Base-by-base conservation (phyloP, 2,113 vertebrate species). In the Dicerorhinus sumatrensis region DNA sequence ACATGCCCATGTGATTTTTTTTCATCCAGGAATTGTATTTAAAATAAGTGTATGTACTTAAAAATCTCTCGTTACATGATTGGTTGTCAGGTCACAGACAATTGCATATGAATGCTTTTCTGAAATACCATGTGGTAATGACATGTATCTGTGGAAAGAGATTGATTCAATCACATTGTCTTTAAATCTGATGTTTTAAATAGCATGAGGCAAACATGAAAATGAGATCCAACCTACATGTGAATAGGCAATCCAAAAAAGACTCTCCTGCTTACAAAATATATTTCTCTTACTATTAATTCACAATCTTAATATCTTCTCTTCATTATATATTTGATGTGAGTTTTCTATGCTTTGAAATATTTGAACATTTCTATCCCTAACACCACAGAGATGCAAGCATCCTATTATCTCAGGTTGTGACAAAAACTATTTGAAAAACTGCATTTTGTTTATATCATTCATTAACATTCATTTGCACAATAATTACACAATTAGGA, bases 391-490 rank as follows among this genome's bases (percentile, higher is more conserved):
- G 36, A 65, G 72, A 69, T 21, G 25, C 33, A 87, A 65, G 36
- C 21, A 73, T 23, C 65, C 8, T 42, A 48, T 51, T 88, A 63
- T 91, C n/a, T 60, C 72, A 51, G 42, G 5, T 62, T 77, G 16
- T 36, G 85, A 77, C 48, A 92, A 94, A 91, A 89, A 54, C 13
- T 79, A 17, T 69, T 91, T 89, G 54, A 81, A 97, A 85, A 86
- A 46, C 17, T 72, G 4, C 29, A 62, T 79, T 92, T 87, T 96
- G 29, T 56, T 84, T 39, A 21, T 58, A 39, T 6, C 20, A 85
- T 56, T 69, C 48, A 21, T 85, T 80, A 91, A 36, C 21, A 62
- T 69, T 86, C 29, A 80, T 2, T 69, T 73, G 18, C 2, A 89
- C 1, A 60, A 69, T 60, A 69, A 79, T 96, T 85, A 80, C 16